Evolutionary conservation across 2,888 invertebrate genomes (phyloP).

Genomic region (Danaus chrysippus): DNA sequence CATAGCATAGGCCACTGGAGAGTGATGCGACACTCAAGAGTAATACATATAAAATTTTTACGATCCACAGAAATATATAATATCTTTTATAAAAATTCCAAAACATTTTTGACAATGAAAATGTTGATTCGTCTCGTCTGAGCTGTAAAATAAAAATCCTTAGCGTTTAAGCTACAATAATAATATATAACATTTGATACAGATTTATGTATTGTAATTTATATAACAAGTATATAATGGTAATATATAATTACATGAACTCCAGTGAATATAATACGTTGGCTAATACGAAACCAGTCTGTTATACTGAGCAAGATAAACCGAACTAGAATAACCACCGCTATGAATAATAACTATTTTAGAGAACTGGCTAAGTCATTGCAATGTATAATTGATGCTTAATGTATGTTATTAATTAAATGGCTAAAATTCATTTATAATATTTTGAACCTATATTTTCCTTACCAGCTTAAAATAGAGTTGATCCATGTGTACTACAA

Average conservation of each 20-base stretch:
- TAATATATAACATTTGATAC: no score
- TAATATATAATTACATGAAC: background rate
- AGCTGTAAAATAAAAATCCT: no score
- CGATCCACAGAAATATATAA: slow-evolving; percentile 14
- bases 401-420: background rate
- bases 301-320: slow-evolving; percentile 26
- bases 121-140: background rate
- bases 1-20: slow-evolving; percentile 30
- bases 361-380: background rate
- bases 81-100: slow-evolving; percentile 8
- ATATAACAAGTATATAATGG: no score
- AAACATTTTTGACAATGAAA: background rate
- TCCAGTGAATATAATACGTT: background rate
- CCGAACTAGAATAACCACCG: slow-evolving; percentile 18
- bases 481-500: no score
- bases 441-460: background rate
- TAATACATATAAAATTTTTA: slow-evolving; percentile 18
- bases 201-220: no score
- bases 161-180: no score
- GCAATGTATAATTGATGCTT: background rate
- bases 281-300: slow-evolving; percentile 10
- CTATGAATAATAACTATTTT: slow-evolving; percentile 1
- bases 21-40: slow-evolving; percentile 19
- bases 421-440: background rate
- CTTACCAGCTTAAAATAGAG: no score